Evolutionary conservation across 2,113 vertebrate species (phyloP).

Genomic region (Dasyornis broadbenti): DNA sequence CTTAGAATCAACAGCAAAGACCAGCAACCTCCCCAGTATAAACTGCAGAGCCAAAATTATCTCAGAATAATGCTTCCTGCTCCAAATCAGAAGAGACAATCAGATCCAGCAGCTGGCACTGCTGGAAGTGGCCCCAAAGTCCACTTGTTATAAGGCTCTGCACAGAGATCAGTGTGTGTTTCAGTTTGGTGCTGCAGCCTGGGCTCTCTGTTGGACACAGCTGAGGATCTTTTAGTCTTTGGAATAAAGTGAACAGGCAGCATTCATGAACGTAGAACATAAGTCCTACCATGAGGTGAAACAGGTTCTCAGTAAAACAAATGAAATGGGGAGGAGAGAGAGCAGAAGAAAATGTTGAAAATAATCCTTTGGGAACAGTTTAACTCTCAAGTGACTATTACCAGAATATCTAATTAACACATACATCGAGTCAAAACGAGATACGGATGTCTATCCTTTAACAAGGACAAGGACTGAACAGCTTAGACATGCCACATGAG

Average conservation of each 20-base stretch:
- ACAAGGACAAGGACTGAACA: background rate
- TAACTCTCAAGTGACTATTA: background rate
- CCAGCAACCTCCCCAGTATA: background rate
- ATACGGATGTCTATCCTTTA: background rate
- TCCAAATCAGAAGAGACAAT: background rate
- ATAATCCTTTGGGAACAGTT: background rate
- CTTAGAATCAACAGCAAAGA: constrained; percentile 16
- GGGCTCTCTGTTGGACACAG: background rate
- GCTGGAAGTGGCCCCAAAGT: background rate
- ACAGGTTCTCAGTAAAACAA: background rate
- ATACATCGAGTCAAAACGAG: constrained; percentile 5
- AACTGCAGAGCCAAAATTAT: background rate
- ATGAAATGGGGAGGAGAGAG: background rate
- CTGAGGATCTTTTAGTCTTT: background rate
- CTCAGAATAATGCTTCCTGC: background rate
- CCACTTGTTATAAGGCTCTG: background rate
- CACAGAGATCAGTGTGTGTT: background rate
- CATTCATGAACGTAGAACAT: background rate
- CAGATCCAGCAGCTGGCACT: background rate
- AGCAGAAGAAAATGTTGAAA: background rate
- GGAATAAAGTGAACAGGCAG: background rate
- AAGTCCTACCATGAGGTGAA: background rate
- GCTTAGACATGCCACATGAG: background rate
- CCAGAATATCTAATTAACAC: background rate
- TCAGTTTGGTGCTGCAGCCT: background rate